Conservation (phyloP, 2,797 vertebrate genomes). For the Aphelocoma californica region DNA sequence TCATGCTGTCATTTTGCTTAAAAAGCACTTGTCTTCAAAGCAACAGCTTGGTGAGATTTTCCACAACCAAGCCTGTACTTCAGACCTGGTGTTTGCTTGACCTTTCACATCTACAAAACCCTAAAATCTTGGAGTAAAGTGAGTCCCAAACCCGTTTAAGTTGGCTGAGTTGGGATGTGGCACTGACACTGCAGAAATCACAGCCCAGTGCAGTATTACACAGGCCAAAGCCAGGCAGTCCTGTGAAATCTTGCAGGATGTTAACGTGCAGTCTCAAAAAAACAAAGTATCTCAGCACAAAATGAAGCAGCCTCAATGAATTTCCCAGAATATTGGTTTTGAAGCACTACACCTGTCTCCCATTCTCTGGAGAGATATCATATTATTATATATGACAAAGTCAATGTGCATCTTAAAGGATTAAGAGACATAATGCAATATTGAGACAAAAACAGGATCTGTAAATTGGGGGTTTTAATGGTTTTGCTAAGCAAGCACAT, state of each 20-base stretch:
- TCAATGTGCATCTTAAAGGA: neutral
- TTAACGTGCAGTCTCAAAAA: neutral
- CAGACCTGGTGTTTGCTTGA: neutral
- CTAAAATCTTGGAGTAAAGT: neutral
- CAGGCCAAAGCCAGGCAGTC: neutral
- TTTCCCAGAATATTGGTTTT: neutral
- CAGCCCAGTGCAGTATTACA: neutral
- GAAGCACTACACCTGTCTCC: neutral
- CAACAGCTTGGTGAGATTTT: neutral
- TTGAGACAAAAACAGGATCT: neutral
- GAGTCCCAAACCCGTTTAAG: neutral
- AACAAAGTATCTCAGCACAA: neutral
- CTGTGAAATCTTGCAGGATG: rapidly evolving
- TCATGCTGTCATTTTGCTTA: neutral
- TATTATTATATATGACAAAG: neutral
- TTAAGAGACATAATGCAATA: neutral
- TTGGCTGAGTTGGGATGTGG: neutral
- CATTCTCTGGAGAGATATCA: neutral
- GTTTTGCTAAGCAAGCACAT: neutral
- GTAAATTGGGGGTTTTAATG: neutral
- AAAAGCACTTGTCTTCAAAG: neutral
- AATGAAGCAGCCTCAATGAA: neutral
- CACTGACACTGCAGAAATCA: neutral
- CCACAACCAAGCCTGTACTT: neutral
- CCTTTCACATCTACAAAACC: neutral